Evolutionary conservation across 2,113 vertebrate genomes (phyloP).

Genomic region (Chelonoidis abingdonii): DNA sequence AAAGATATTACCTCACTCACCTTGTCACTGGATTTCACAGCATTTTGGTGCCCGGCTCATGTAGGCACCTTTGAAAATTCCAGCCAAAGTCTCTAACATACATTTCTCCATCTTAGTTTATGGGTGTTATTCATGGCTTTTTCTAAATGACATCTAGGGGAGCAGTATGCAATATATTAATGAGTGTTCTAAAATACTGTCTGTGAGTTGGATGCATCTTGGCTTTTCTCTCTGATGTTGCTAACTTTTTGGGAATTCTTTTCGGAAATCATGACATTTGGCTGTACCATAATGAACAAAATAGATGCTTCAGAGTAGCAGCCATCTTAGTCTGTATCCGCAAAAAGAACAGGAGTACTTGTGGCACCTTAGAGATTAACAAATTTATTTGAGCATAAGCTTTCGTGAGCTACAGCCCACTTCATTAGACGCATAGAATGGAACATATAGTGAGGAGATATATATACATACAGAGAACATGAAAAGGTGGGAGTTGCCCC

Average conservation of each 20-base stretch:
- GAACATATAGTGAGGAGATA: no score
- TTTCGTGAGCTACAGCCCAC: no score
- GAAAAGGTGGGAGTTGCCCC: no score
- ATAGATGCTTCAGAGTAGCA: accelerated
- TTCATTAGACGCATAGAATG: no score
- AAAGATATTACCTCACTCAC: not conserved
- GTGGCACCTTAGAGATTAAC: no score
- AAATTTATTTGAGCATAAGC: no score
- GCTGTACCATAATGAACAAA: not conserved
- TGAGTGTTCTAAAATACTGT: not conserved
- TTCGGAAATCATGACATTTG: not conserved
- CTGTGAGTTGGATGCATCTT: not conserved
- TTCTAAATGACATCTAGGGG: not conserved
- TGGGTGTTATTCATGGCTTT: not conserved
- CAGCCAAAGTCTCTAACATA: not conserved
- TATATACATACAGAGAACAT: no score
- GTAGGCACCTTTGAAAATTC: not conserved
- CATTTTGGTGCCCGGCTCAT: not conserved
- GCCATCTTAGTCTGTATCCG: no score
- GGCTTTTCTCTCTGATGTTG: not conserved
- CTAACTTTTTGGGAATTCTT: not conserved
- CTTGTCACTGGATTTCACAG: not conserved
- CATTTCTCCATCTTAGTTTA: not conserved
- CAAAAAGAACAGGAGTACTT: no score
- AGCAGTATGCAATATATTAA: not conserved